Evolutionary conservation across 2,113 vertebrate species (phyloP).

Genomic region (Meles meles): DNA sequence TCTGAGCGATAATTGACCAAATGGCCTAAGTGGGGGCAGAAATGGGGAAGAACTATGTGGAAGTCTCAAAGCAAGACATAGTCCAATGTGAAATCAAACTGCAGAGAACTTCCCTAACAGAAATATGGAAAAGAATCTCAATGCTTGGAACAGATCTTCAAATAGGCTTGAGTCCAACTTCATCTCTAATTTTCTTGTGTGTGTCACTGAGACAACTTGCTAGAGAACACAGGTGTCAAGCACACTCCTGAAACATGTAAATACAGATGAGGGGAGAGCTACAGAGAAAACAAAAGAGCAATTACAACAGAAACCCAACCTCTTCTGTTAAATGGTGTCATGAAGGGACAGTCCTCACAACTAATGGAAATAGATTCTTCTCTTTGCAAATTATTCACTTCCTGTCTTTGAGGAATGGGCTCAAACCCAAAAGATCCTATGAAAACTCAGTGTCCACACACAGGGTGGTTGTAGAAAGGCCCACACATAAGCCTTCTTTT

Average conservation of each 20-base stretch:
- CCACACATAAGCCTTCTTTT: neutral
- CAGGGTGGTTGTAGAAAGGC: neutral
- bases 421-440: neutral
- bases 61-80: neutral
- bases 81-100: neutral
- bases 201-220: neutral
- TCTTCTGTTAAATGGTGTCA: accelerated
- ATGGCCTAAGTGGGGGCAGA: too few species aligned
- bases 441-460: neutral
- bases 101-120: neutral
- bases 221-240: neutral
- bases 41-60: neutral
- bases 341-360: neutral
- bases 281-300: neutral
- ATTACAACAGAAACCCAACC: accelerated
- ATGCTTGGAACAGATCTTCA: neutral
- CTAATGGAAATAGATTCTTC: neutral
- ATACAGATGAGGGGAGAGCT: neutral
- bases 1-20: neutral
- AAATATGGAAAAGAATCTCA: neutral
- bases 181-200: neutral
- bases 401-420: neutral
- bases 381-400: neutral
- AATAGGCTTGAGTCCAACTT: neutral
- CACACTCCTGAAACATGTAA: neutral